phyloP scores from a whole-genome alignment of 2,888 invertebrate genomes.

The Pammene fasciana region DNA sequence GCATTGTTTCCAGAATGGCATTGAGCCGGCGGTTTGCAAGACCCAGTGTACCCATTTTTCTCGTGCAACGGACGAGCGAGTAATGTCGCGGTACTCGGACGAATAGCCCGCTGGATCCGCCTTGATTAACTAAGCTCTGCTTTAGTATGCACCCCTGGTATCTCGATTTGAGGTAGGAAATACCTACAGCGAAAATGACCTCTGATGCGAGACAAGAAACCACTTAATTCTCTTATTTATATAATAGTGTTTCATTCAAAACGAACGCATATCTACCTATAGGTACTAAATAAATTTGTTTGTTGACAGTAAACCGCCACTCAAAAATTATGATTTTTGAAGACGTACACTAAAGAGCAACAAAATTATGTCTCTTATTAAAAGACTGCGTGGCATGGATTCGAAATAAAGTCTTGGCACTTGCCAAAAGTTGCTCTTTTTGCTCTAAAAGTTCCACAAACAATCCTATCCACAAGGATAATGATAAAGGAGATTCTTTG shows the following conservation, averaged over 20 bases:
- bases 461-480: no score
- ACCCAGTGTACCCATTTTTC: neutral
- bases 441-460: no score
- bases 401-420: no score
- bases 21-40: neutral
- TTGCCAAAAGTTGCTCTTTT: no score
- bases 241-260: neutral
- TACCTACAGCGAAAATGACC: neutral
- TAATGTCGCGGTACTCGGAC: constrained; percentile 43
- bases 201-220: neutral
- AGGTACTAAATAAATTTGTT: no score
- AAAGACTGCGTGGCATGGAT: no score
- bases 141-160: constrained; percentile 76
- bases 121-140: constrained; percentile 62
- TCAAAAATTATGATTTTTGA: no score
- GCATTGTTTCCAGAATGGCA: no score
- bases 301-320: no score
- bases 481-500: no score
- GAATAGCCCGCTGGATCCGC: constrained; percentile 41
- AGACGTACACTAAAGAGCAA: no score
- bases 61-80: constrained; percentile 32
- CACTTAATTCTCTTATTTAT: constrained; percentile 6
- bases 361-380: no score
- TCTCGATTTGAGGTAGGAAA: constrained; percentile 25
- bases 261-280: neutral